Evolutionary conservation across 2,888 invertebrate genomes (phyloP).

Genomic region (Elmis aenea): DNA sequence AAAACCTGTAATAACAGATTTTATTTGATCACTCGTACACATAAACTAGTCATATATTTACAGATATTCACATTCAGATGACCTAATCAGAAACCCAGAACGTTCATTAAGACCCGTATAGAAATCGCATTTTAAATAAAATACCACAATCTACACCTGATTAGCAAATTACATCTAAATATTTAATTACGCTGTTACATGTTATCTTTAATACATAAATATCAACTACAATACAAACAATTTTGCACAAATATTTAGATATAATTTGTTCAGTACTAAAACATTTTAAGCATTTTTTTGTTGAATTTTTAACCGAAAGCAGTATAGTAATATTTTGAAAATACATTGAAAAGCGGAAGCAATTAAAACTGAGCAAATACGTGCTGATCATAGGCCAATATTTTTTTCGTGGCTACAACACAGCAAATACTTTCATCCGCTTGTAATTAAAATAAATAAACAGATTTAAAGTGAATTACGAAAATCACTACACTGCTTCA

Average conservation of each 20-base stretch:
- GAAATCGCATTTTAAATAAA: slow-evolving; percentile 39
- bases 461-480: no score
- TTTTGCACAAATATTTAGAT: slow-evolving; percentile 12
- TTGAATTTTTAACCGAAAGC: slow-evolving; percentile 12
- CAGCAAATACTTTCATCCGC: no score
- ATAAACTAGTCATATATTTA: slow-evolving; percentile 47
- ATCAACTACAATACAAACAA: no score
- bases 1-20: slow-evolving; percentile 44
- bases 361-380: no score
- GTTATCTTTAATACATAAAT: no score
- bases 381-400: no score
- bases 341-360: no score
- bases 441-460: no score
- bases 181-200: no score
- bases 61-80: slow-evolving; percentile 47
- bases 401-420: no score
- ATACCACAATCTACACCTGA: slow-evolving; percentile 35
- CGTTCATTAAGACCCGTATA: slow-evolving; percentile 44
- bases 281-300: slow-evolving; percentile 20
- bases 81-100: slow-evolving; percentile 42
- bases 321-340: slow-evolving; percentile 16
- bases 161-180: slow-evolving; percentile 15
- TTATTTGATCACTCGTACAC: slow-evolving; percentile 46
- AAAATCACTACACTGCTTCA: slow-evolving; percentile 19
- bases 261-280: slow-evolving; percentile 16